Base-by-base conservation (phyloP, 2,797 vertebrate species). In the Pogoniulus pusillus region DNA sequence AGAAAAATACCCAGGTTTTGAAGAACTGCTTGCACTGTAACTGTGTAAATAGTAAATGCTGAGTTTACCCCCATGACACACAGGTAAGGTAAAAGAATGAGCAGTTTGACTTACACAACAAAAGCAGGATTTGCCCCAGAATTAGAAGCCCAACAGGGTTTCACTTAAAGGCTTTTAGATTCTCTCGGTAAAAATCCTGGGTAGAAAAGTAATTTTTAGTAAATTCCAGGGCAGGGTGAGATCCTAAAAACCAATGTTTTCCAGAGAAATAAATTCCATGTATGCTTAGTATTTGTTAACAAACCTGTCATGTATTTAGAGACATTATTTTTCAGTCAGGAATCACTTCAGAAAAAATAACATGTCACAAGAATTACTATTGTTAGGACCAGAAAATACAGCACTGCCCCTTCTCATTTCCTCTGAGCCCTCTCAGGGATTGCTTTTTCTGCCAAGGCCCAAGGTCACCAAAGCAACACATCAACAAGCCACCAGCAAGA, bases 221-320 rank as follows among this genome's bases (percentile, higher is more conserved):
- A 41, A 55, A 58, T 65, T 29, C 29, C 69, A 57, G 18, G 65
- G 37, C 59, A 65, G 18, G 29, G 18, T 74, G 72, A 39, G 12
- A 19, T 20, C 60, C 58, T 59, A 2, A 39, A 37, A 23, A 70
- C 16, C 26, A 7, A 2, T 3, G 4, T 1, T 8, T 66, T 69
- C 51, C 37, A 45, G 53, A 29, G 11, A 27, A 39, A 8, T 62
- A 7, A 5, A 26, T 8, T 24, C 13, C 1, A 0, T 0, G 0
- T 18, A 7, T 4, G 5, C 8, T 1, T 51, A 8, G 10, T 49
- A 2, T 2, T 6, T 84, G 55, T 79, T 19, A 32, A 58, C 6
- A 37, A 15, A 37, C 5, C 0, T 1, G 1, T 39, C 19, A 9
- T 23, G 6, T 26, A 43, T 43, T 30, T 68, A n/a, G 3, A 26